phyloP scores from a whole-genome alignment of 2,888 invertebrate species.

The Dryomyza anilis region DNA sequence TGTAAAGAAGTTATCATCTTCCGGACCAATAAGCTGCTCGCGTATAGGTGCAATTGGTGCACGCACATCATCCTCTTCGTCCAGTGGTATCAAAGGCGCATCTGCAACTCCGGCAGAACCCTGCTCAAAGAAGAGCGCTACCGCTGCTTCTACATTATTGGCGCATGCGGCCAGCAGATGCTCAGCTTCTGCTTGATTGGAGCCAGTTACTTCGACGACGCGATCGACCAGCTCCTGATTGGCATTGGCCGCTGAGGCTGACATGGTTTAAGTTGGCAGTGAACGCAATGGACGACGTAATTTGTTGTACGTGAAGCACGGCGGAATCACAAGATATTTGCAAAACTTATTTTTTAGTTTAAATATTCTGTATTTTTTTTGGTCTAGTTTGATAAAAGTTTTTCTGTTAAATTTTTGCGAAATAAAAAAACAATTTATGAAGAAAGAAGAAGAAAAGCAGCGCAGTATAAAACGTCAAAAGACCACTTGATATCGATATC shows the following conservation, averaged over 20 bases:
- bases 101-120: constrained; percentile 37
- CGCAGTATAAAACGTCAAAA: no score
- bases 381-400: no score
- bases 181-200: constrained; percentile 48
- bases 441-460: no score
- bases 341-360: not conserved
- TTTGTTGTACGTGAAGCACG: not conserved
- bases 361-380: no score
- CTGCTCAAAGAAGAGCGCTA: constrained; percentile 54
- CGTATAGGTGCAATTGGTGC: constrained; percentile 59
- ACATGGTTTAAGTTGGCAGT: constrained; percentile 30
- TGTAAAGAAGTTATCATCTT: constrained; percentile 59
- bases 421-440: no score
- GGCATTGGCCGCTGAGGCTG: constrained; percentile 25
- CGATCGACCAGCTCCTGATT: constrained; percentile 46
- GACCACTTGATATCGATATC: no score
- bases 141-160: constrained; percentile 56
- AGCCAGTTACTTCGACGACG: constrained; percentile 56
- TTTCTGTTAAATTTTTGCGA: no score
- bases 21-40: constrained; percentile 56
- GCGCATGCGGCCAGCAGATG: constrained; percentile 53
- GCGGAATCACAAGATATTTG: not conserved
- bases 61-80: constrained; percentile 52
- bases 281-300: no score
- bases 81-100: constrained; percentile 34